These are phyloP conservation scores for Tetrax tetrax DNA, from an alignment of 2,113 vertebrate species.

Conservation along the genomic window DNA sequence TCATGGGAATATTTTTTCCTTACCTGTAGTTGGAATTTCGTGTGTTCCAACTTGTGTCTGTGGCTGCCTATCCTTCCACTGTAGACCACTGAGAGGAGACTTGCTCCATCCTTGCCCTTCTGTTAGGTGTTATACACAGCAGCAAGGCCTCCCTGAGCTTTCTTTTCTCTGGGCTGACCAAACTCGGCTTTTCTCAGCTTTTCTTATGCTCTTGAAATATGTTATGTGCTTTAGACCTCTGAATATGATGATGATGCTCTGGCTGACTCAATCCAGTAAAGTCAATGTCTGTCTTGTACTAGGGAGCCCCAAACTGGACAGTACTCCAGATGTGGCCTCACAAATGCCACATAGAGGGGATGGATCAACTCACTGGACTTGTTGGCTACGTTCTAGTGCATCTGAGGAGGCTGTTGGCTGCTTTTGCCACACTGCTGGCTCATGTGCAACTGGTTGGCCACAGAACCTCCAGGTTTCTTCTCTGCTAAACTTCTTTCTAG, in stretches of 20 bases:
- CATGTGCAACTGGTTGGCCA: neutral
- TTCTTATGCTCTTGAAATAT: neutral
- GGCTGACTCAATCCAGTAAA: neutral
- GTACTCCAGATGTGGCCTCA: neutral
- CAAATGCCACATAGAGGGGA: neutral
- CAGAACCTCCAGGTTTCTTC: neutral
- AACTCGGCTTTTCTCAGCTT: neutral
- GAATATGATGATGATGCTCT: neutral
- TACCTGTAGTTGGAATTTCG: neutral
- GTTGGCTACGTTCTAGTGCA: neutral
- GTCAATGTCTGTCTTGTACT: neutral
- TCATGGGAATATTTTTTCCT: neutral
- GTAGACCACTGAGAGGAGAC: no score
- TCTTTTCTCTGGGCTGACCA: neutral
- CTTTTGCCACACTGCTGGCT: neutral
- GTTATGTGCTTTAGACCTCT: neutral
- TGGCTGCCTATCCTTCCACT: neutral
- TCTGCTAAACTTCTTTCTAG: neutral
- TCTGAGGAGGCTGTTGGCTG: neutral
- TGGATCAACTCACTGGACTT: neutral
- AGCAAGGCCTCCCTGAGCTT: neutral
- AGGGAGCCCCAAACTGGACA: neutral
- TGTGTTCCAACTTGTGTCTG: neutral
- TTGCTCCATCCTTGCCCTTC: neutral
- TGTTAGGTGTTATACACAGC: neutral